Evolutionary conservation across 2,113 vertebrate species (phyloP), one percentile per base, ranked within the genome.

Genomic region (Heterotilapia buettikoferi): DNA sequence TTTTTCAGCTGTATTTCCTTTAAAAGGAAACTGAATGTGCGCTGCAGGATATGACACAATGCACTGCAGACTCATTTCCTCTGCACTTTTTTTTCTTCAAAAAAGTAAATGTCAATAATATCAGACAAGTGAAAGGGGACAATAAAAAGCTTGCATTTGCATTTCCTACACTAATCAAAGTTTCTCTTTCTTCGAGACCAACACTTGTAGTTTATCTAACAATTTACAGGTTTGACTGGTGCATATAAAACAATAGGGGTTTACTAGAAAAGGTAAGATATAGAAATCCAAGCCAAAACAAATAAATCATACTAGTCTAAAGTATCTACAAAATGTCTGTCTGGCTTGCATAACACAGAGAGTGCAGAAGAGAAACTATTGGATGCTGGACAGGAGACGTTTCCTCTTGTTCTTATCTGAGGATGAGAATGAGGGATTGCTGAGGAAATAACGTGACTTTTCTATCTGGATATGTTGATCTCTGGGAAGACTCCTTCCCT

Each of bases 381-480:
- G 33, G 31, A 10, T 24, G 78, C 71, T 66, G 83, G 76, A 86
- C 73, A 87, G 82, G 82, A 86, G 91, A 66, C 3, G 2, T 76
- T 91, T 95, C 89, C 92, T 92, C 38, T 71, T 9, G n/a, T 13
- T 59, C 92, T 95, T 93, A 94, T 96, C 93, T 93, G 40, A 59
- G 61, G 19, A 26, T 56, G 81, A 90, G 88, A 90, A 95, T 90
- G 92, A 89, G 84, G 89, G 82, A 89, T 63, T 9, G 13, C 33
- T 2, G 78, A 87, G 92, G 90, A 95, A 96, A 94, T 91, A 94
- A 95, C 92, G 87, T 45, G 45, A 90, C 82, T 91, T 84, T 82
- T 88, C 78, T 92, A 92, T 94, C 87, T 92, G 82, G 86, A 90
- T 80, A 43, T 82, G 84, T 81, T 89, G 66, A 95, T 95, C 92